Percentiles rank a stretch among this genome's conserved stretches.
Conservation (phyloP, 1,140 invertebrate species). For the Theocolax elegans region DNA sequence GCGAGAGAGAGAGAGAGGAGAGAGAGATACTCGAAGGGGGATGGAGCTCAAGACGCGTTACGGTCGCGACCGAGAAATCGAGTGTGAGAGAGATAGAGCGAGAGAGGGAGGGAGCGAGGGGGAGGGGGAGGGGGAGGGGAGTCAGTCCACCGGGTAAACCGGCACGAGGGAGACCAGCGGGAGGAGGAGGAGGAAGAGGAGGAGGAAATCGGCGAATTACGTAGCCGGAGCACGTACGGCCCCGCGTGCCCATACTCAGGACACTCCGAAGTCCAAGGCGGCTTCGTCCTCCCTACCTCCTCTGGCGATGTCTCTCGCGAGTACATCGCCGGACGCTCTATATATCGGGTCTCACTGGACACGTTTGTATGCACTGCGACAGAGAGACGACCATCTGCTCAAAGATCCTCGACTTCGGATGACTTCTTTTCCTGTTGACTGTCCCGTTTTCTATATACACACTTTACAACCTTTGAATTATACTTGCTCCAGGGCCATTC, state of each 20-base stretch:
- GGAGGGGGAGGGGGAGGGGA: constrained; percentile 38
- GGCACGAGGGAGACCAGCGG: constrained; percentile 24
- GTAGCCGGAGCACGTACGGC: constrained; percentile 65
- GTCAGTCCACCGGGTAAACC: constrained; percentile 20
- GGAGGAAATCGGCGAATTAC: constrained; percentile 54
- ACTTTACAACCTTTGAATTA: too few species aligned
- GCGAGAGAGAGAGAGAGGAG: not conserved
- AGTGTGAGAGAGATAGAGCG: constrained; percentile 23
- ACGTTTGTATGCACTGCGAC: not conserved
- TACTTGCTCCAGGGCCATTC: too few species aligned
- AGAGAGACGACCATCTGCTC: too few species aligned
- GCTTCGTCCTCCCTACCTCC: not conserved
- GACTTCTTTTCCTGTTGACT: constrained; percentile 5
- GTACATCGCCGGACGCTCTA: constrained; percentile 3
- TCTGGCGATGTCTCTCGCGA: not conserved
- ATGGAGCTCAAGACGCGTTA: constrained; percentile 24
- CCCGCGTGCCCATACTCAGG: constrained; percentile 63
- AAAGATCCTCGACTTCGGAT: constrained; percentile 14
- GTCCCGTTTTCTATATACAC: constrained; percentile 11
- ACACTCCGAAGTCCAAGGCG: constrained; percentile 29
- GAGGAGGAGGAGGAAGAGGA: constrained; percentile 6
- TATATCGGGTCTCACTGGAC: constrained; percentile 6
- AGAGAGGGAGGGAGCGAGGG: constrained; percentile 21
- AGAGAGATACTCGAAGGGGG: too few species aligned
- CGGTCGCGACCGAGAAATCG: constrained; percentile 45